A percentile compares a stretch with the other conserved stretches of the same genome.
phyloP scores from a whole-genome alignment of 1,140 invertebrate genomes.

The Fopius arisanus region DNA sequence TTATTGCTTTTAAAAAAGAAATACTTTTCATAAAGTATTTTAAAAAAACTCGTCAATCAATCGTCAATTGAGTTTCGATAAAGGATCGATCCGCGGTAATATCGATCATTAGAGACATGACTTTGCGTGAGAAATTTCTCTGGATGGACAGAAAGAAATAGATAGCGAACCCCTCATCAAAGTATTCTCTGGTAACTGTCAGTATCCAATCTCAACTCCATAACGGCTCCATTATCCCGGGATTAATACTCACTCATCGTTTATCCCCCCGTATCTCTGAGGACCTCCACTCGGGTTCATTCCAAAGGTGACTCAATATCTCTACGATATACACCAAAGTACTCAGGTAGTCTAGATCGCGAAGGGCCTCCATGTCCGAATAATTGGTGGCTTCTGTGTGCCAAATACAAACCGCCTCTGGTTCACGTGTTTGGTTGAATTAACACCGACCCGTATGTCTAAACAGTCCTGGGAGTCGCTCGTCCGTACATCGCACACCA shows the following conservation, averaged over 20 bases:
- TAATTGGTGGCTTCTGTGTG: conserved; percentile 41
- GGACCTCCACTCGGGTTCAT: not conserved
- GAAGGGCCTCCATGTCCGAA: conserved; percentile 36
- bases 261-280: not conserved
- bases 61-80: no score
- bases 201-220: conserved; percentile 17
- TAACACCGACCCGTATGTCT: conserved; percentile 37
- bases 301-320: not conserved
- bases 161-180: not conserved
- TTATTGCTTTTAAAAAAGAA: no score
- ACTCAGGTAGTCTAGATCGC: conserved; percentile 7
- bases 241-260: conserved; percentile 31
- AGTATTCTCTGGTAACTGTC: conserved; percentile 7
- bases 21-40: no score
- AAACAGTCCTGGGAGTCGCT: not conserved
- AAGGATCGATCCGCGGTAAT: no score
- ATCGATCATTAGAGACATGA: no score
- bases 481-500: not conserved
- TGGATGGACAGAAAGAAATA: no score
- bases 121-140: no score
- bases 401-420: conserved; percentile 35
- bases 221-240: conserved; percentile 32
- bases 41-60: no score
- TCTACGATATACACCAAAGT: not conserved
- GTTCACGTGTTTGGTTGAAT: conserved; percentile 37